Base-by-base conservation (phyloP, 2,888 invertebrate genomes). In the Ophion ventricosus region DNA sequence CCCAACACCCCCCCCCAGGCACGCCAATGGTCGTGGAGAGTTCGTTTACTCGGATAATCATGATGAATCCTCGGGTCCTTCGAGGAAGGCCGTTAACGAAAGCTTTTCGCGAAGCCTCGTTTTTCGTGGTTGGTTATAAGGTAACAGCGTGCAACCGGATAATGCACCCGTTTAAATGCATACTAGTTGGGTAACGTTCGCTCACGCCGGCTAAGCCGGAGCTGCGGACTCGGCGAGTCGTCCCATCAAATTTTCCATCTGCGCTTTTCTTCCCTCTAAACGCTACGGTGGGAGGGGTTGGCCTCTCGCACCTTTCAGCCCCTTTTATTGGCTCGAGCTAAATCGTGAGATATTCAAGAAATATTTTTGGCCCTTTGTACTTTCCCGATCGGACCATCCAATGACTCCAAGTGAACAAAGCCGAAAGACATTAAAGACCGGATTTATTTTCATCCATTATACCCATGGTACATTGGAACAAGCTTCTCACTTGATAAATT, bases 91-190 rank as follows among this genome's bases (percentile, higher is more conserved):
- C 23, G 63, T 64, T 29, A 49, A 77, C 20, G 23, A 11, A 14
- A 64, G 64, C 4, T 49, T 17, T 17, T 49, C 49, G 49, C 49
- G 49, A 49, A 17, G 17, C 49, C 2, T 56, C 67, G 40, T 70
- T 82, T 82, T 82, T 76, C 63, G 76, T 66, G 49, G 72, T 77
- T 67, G 23, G 72, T 59, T 73, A 43, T 77, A 64, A 72, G 17
- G 49, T 72, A 75, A 83, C 26, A 70, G 49, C 14, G 17, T 35
- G 8, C 35, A 11, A 17, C 49, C 35, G 87, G 88, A 88, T 90
- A 91, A 90, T 91, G 88, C 88, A 87, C 88, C 90, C 90, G 90
- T 92, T 92, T 92, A 92, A 92, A 92, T 92, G 92, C 92, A 92
- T 92, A 90, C 92, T 92, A 89, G 90, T 88, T 87, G 88, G 64